phyloP scores from a whole-genome alignment of 2,888 invertebrate genomes.

The Nephrotoma appendiculata region DNA sequence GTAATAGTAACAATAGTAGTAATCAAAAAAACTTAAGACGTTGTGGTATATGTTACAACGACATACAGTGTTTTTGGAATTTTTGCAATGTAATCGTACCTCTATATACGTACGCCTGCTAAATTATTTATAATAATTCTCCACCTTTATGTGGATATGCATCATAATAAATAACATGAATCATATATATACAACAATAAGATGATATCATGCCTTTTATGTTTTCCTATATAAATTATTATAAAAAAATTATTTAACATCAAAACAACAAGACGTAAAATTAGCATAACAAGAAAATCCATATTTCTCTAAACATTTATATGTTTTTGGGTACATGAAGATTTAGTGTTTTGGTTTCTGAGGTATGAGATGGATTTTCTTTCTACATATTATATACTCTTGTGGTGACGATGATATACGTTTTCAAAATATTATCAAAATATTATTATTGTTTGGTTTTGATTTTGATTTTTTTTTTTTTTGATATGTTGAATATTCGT shows the following conservation, averaged over 20 bases:
- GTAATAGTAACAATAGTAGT: neutral
- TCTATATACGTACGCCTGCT: neutral
- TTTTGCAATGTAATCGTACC: neutral
- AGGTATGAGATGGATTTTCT: neutral
- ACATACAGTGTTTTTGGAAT: neutral
- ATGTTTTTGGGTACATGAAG: neutral
- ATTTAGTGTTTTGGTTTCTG: neutral
- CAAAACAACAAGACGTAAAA: neutral
- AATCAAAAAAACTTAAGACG: neutral
- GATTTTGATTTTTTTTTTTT: neutral
- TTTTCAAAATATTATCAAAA: neutral
- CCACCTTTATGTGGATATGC: neutral
- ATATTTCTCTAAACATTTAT: neutral
- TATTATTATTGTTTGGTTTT: neutral
- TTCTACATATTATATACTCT: neutral
- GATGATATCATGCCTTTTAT: neutral
- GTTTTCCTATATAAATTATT: neutral
- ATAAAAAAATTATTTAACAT: neutral
- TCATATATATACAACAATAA: neutral
- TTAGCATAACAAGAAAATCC: neutral
- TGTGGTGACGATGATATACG: neutral
- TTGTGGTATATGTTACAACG: neutral
- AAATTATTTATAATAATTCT: neutral
- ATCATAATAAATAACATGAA: neutral
- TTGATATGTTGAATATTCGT: neutral